Evolutionary conservation across 2,797 vertebrate genomes (phyloP), one percentile per base, ranked within the genome.

Genomic region (Clarias laeviceps): DNA sequence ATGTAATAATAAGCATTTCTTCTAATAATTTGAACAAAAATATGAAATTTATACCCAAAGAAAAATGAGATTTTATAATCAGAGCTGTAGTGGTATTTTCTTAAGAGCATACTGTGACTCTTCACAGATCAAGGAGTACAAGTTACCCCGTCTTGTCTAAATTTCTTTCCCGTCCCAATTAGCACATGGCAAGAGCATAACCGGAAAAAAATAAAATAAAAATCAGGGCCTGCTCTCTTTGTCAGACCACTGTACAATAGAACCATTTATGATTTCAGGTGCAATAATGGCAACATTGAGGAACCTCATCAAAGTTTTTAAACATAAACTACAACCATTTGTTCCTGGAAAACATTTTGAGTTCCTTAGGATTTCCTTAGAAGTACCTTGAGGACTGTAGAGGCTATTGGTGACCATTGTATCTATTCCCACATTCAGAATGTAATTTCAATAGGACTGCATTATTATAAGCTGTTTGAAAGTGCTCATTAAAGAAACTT

Each of bases 241-340:
- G 32, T 84, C 64, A 45, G 74, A 69, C 50, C 32, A 32, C 45
- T 84, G 64, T 45, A 37, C 20, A 61, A 40, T 45, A 50, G 32
- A 69, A 68, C 24, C 66, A 15, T 57, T 50, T 78, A 37, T 84
- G 64, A 61, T 79, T 65, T 84, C 54, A 40, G 64, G 3, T 32
- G 50, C 32, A 57, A 61, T 78, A 70, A 45, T 29, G 14, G 34
- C 0, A 37, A 69, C 66, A 69, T 7, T 20, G 14, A 34, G 24
- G 17, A 87, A 82, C 56, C 68, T 83, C 2, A 3, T 69, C 29
- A 65, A 37, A 5, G 6, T 40, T 40, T 65, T 3, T 37, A 8
- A 27, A 66, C 0, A 32, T 66, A 66, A 68, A 68, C 6, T 22
- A 22, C 17, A 69, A 11, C 32, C 32, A 66, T 65, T 65, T 4